phyloP scores from a whole-genome alignment of 2,888 invertebrate genomes.

The Thelaira solivaga region DNA sequence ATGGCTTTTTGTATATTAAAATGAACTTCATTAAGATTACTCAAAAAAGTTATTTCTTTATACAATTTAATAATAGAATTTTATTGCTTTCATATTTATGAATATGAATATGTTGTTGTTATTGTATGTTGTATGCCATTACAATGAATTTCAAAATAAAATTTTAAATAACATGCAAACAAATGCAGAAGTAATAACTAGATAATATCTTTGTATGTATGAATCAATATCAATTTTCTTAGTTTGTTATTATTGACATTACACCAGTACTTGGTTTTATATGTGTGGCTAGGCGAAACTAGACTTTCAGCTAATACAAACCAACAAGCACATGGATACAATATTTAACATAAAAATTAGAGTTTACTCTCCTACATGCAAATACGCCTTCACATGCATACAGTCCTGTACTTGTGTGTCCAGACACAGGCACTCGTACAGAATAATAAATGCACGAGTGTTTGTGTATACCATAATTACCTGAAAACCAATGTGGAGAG shows the following conservation, averaged over 20 bases:
- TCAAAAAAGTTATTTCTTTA: no score
- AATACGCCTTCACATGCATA: background rate
- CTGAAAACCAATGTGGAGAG: constrained; percentile 33
- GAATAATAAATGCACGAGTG: no score
- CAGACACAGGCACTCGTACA: no score
- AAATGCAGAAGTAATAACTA: constrained; percentile 44
- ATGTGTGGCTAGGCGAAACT: background rate
- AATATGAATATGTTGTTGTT: no score
- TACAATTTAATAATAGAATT: no score
- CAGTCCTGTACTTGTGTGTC: background rate
- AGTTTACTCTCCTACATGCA: background rate
- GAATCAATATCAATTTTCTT: constrained; percentile 36
- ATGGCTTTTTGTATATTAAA: no score
- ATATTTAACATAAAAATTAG: background rate
- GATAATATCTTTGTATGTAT: constrained; percentile 13
- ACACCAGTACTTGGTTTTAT: constrained; percentile 10
- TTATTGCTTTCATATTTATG: no score
- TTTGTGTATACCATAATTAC: constrained; percentile 27
- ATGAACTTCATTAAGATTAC: no score
- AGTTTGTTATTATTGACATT: constrained; percentile 34
- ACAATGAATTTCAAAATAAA: background rate
- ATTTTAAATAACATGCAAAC: constrained; percentile 24
- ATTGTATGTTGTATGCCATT: no score
- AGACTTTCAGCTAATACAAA: constrained; percentile 14
- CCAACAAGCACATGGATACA: constrained; percentile 1